These are phyloP conservation scores for Ichneumoninae sp. DNA, from an alignment of 2,888 invertebrate species.

Conservation along the genomic window DNA sequence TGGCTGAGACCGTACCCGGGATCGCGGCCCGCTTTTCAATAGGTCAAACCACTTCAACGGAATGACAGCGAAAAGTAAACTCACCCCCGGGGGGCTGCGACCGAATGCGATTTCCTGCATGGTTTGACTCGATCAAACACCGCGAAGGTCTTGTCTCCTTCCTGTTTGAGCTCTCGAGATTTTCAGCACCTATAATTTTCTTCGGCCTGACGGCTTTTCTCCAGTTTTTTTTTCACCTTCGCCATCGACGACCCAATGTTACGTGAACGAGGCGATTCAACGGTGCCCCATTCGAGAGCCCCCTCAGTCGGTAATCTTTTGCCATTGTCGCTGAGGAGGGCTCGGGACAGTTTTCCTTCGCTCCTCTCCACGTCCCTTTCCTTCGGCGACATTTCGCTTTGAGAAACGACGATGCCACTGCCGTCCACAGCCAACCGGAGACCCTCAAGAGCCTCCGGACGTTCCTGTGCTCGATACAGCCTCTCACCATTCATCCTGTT, in stretches of 20 bases:
- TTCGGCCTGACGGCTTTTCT: constrained; percentile 62
- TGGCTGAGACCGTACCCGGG: constrained; percentile 18
- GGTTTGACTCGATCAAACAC: constrained; percentile 76
- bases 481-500: constrained; percentile 23
- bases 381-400: constrained; percentile 36
- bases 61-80: constrained; percentile 64
- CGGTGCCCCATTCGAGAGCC: constrained; percentile 64
- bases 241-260: constrained; percentile 73
- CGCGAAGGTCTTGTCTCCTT: constrained; percentile 71
- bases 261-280: constrained; percentile 74
- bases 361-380: constrained; percentile 5
- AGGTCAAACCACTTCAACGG: constrained; percentile 79
- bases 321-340: constrained; percentile 69
- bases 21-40: constrained; percentile 71
- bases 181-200: constrained; percentile 83
- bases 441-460: constrained; percentile 18
- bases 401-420: constrained; percentile 24
- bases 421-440: background rate
- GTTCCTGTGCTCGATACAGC: constrained; percentile 24
- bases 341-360: constrained; percentile 64
- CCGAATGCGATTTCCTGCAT: constrained; percentile 81
- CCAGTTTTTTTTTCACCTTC: constrained; percentile 71
- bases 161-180: constrained; percentile 82
- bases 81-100: constrained; percentile 34
- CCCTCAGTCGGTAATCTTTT: constrained; percentile 69